These are phyloP conservation scores for Cybosia mesomella DNA, from an alignment of 2,888 invertebrate species.

Conservation along the genomic window DNA sequence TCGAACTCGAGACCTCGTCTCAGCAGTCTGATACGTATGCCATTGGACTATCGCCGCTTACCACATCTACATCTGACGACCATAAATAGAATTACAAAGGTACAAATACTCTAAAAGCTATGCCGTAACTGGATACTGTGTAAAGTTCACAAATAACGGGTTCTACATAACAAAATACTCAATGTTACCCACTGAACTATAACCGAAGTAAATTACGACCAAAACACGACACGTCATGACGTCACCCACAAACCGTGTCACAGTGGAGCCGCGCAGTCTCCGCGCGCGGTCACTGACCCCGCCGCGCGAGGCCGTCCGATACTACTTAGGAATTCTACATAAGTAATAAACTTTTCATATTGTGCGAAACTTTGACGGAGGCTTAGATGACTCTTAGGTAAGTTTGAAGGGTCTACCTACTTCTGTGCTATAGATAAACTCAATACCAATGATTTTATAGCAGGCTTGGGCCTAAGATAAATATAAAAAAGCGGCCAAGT, in stretches of 20 bases:
- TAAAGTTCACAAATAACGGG: background rate
- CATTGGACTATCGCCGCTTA: too few species aligned
- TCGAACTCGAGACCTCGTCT: too few species aligned
- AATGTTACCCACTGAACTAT: constrained; percentile 15
- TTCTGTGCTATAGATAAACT: background rate
- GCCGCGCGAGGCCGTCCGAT: constrained; percentile 41
- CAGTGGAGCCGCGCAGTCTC: constrained; percentile 56
- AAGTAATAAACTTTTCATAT: constrained; percentile 50
- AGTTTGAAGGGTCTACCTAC: constrained; percentile 6
- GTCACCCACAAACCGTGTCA: constrained; percentile 13
- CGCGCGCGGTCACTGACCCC: constrained; percentile 57
- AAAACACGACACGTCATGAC: constrained; percentile 39
- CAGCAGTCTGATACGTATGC: too few species aligned
- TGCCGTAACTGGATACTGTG: background rate
- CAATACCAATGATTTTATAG: background rate
- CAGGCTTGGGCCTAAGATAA: too few species aligned
- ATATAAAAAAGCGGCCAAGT: too few species aligned
- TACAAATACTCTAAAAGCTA: background rate
- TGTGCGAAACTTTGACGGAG: constrained; percentile 41
- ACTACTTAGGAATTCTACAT: constrained; percentile 47
- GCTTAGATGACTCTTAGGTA: constrained; percentile 16
- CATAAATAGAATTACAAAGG: background rate
- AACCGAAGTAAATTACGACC: constrained; percentile 21
- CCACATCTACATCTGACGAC: too few species aligned
- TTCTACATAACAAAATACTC: constrained; percentile 3